Conservation (phyloP, 2,888 invertebrate species). For the Tiliacea aurago region DNA sequence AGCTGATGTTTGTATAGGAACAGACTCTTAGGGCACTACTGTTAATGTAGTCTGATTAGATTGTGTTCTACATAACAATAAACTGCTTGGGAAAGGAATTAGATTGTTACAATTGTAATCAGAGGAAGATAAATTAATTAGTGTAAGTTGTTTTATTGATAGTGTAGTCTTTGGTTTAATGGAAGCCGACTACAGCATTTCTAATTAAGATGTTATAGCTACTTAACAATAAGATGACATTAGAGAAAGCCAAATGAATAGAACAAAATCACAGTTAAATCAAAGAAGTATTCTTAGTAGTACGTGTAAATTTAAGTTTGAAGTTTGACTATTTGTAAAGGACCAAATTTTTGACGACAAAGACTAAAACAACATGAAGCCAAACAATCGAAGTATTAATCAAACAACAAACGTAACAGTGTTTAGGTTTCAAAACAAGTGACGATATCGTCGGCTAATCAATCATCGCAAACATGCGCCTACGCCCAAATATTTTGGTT, state of each 20-base stretch:
- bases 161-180: not conserved
- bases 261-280: not conserved
- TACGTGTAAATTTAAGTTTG: not conserved
- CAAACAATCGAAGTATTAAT: slow-evolving; percentile 44
- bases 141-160: slow-evolving; percentile 20
- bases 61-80: slow-evolving; percentile 41
- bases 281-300: not conserved
- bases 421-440: slow-evolving; percentile 56
- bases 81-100: slow-evolving; percentile 37
- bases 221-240: not conserved
- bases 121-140: slow-evolving; percentile 43
- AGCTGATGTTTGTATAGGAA: slow-evolving; percentile 28
- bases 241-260: not conserved
- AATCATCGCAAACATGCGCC: slow-evolving; percentile 62
- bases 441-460: slow-evolving; percentile 59
- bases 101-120: slow-evolving; percentile 41
- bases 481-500: slow-evolving; percentile 53
- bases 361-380: slow-evolving; percentile 11
- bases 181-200: not conserved
- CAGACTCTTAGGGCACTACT: slow-evolving; percentile 39
- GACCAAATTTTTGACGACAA: slow-evolving; percentile 15
- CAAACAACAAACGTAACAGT: slow-evolving; percentile 51
- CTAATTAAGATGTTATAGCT: not conserved
- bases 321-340: not conserved
- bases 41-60: slow-evolving; percentile 53